Conservation (phyloP, 2,888 invertebrate genomes). For the Eumacrocentrus americanus region DNA sequence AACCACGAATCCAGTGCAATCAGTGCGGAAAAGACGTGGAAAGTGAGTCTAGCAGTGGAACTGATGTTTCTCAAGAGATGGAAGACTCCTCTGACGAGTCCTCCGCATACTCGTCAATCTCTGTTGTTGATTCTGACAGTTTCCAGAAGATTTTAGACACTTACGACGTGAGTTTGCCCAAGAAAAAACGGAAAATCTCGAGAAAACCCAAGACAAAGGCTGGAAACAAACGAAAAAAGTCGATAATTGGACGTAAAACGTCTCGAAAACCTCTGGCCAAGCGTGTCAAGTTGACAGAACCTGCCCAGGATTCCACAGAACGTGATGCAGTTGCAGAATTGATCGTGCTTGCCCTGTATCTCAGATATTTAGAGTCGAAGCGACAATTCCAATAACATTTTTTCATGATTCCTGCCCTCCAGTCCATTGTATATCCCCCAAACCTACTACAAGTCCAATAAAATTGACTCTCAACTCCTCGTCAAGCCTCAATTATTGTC, state of each 20-base stretch:
- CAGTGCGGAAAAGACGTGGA: slow-evolving; percentile 1
- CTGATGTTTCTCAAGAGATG: not conserved
- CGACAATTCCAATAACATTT: slow-evolving; percentile 35
- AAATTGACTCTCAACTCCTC: slow-evolving; percentile 36
- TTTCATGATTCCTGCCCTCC: not conserved
- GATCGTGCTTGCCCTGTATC: slow-evolving; percentile 48
- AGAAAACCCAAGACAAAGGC: slow-evolving; percentile 18
- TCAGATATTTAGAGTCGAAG: slow-evolving; percentile 46
- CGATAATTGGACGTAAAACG: not conserved
- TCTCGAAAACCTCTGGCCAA: not conserved
- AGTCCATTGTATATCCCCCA: not conserved
- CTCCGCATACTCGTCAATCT: not conserved
- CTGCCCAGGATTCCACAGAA: slow-evolving; percentile 18
- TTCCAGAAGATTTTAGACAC: slow-evolving; percentile 16
- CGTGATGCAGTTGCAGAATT: slow-evolving; percentile 42
- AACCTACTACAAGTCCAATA: not conserved
- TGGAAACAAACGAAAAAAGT: not conserved
- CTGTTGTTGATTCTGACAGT: slow-evolving; percentile 10
- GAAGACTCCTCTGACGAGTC: not conserved
- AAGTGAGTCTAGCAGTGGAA: not conserved
- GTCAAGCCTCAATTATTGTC: slow-evolving; percentile 29
- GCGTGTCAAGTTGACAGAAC: slow-evolving; percentile 15
- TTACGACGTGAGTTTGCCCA: slow-evolving; percentile 12
- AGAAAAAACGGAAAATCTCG: slow-evolving; percentile 6
- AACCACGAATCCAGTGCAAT: not conserved